Evolutionary conservation across 2,113 vertebrate genomes (phyloP).

Genomic region (Kryptolebias marmoratus): DNA sequence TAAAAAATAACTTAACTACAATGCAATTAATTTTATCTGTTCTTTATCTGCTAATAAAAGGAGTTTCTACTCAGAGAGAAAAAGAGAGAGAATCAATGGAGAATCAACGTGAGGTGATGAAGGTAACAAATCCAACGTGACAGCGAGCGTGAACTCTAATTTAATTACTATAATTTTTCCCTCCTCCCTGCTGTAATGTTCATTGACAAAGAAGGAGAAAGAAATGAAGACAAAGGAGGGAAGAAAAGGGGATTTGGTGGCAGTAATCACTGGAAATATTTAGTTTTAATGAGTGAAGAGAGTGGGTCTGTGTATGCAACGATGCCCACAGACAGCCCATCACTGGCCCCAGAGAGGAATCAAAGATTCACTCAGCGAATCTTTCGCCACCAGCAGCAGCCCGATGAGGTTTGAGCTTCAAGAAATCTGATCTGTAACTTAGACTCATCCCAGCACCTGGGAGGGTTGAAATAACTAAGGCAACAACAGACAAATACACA

Average conservation of each 20-base stretch:
- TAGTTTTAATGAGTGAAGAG: conserved; percentile 10
- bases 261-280: conserved; percentile 6
- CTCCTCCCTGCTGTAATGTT: conserved; percentile 2
- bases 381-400: conserved; percentile 17
- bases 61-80: background rate
- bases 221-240: background rate
- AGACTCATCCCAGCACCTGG: conserved; percentile 6
- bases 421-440: conserved; percentile 43
- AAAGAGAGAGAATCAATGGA: conserved; percentile 9
- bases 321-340: conserved; percentile 51
- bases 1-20: background rate
- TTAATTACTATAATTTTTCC: conserved; percentile 36
- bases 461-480: conserved; percentile 2
- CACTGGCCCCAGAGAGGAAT: conserved; percentile 38
- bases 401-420: conserved; percentile 50
- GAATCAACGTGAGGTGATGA: conserved; percentile 8
- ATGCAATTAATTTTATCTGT: background rate
- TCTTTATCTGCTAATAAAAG: no score
- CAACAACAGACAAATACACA: conserved; percentile 13
- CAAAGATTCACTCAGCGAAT: conserved; percentile 51
- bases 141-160: conserved; percentile 27
- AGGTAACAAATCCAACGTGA: conserved; percentile 31
- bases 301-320: conserved; percentile 12
- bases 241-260: background rate
- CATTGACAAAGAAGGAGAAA: conserved; percentile 30